Conservation (phyloP, 2,888 invertebrate species). For the Deroplatys truncata region DNA sequence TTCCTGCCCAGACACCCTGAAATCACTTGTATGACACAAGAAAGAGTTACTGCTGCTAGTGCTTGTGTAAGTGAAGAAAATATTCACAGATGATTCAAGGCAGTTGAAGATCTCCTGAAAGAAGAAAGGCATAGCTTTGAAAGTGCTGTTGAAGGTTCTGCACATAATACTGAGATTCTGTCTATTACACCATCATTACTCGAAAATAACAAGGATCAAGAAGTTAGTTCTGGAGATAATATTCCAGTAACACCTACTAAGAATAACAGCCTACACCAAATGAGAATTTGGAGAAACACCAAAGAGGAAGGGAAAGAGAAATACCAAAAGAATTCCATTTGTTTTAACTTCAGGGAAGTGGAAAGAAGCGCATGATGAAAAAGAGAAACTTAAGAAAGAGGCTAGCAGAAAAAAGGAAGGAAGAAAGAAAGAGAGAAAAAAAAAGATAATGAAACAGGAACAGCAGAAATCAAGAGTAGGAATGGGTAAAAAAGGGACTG, state of each 20-base stretch:
- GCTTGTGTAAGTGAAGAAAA: too few species aligned
- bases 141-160: neutral
- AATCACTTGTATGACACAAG: too few species aligned
- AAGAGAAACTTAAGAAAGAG: too few species aligned
- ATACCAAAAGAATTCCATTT: neutral
- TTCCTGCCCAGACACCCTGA: too few species aligned
- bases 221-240: neutral
- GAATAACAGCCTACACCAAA: neutral
- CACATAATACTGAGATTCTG: neutral
- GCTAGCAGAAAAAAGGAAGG: neutral
- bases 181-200: neutral
- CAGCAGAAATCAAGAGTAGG: too few species aligned
- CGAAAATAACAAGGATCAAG: neutral
- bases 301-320: neutral
- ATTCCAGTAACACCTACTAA: neutral
- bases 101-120: too few species aligned
- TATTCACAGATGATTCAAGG: too few species aligned
- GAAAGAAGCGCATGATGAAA: too few species aligned
- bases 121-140: neutral
- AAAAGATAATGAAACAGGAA: neutral
- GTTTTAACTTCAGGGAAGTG: constrained; percentile 1
- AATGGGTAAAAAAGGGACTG: too few species aligned
- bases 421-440: neutral
- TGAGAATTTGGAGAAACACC: neutral
- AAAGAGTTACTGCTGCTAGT: too few species aligned